Base-by-base conservation (phyloP, 2,797 vertebrate species). In the Poeciliopsis turneri region DNA sequence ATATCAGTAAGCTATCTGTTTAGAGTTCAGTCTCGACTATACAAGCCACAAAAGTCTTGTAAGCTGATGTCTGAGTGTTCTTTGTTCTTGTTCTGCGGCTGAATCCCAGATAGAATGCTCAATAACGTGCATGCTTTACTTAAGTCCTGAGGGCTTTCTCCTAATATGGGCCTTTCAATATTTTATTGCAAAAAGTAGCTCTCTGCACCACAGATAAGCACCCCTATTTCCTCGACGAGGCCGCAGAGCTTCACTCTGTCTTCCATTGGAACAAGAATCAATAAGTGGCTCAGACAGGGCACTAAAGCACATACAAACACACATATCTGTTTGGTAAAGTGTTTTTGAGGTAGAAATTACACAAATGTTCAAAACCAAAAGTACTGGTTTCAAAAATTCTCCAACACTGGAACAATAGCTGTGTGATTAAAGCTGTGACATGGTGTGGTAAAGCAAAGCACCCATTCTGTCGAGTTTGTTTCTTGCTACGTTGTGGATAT, bases 231-330 rank as follows among this genome's bases (percentile, higher is more conserved):
- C 87, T 86, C 61, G 51, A 68, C 12, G 55, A 82, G 75, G 72
- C 81, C 36, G 0, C 85, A 77, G 76, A 84, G 82, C 80, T 81
- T 83, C 73, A 33, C 33, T 77, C 85, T 78, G 84, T 77, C 84
- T 85, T 53, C 39, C 59, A 88, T 78, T 77, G 79, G 51, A 87
- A 81, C 77, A 78, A 69, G 87, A 92, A 90, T 90, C 91, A 90
- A 91, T 92, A 84, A 92, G 79, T 76, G 86, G 75, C 45, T 72
- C 23, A 72, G 82, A 88, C 76, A 79, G 78, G 79, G 85, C 77
- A 82, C 81, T 82, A 78, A 88, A 87, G 41, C 64, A 39, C 64
- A 39, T 25, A 68, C 16, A 83, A 78, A 83, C 82, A 90, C 79
- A 80, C 66, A 85, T 80, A 74, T 28, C 45, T 87, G 72, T 85